These are phyloP conservation scores for Scomber japonicus DNA, from an alignment of 2,113 vertebrate genomes.

Conservation along the genomic window DNA sequence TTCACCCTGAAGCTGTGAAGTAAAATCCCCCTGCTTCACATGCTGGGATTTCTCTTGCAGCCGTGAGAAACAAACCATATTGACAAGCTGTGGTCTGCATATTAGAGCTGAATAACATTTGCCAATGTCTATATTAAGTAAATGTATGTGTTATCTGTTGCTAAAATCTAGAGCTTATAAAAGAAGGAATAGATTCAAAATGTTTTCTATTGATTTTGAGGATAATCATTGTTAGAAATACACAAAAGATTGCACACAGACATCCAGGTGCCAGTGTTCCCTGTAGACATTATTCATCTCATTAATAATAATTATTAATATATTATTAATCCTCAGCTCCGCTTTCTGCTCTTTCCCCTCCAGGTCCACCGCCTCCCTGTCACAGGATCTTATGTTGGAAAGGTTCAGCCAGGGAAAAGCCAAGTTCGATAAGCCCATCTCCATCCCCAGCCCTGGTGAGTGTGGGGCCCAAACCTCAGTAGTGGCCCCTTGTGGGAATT, in stretches of 20 bases:
- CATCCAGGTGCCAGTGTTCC: not conserved
- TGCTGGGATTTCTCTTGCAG: not conserved
- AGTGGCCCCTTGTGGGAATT: slow-evolving; percentile 67
- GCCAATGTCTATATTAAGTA: not conserved
- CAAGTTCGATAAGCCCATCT: slow-evolving; percentile 85
- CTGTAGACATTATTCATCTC: not conserved
- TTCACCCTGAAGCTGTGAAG: slow-evolving; percentile 1
- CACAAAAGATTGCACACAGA: not conserved
- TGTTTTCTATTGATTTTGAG: not conserved
- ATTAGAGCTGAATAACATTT: not conserved
- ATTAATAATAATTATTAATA: no score
- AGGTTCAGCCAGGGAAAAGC: slow-evolving; percentile 83
- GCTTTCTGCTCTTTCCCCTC: slow-evolving; percentile 27
- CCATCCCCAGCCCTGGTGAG: slow-evolving; percentile 87
- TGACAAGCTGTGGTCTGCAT: slow-evolving; percentile 1
- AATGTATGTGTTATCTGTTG: not conserved
- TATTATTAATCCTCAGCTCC: slow-evolving; percentile 35
- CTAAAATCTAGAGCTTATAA: not conserved
- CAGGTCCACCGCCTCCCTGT: slow-evolving; percentile 85
- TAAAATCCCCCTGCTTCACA: not conserved
- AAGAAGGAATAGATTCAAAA: no score
- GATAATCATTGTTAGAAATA: not conserved
- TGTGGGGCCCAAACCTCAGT: slow-evolving; percentile 18
- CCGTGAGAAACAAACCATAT: not conserved
- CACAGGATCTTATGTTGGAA: slow-evolving; percentile 86